Conservation (phyloP, 2,888 invertebrate species). For the Himalopsyche tibetana region DNA sequence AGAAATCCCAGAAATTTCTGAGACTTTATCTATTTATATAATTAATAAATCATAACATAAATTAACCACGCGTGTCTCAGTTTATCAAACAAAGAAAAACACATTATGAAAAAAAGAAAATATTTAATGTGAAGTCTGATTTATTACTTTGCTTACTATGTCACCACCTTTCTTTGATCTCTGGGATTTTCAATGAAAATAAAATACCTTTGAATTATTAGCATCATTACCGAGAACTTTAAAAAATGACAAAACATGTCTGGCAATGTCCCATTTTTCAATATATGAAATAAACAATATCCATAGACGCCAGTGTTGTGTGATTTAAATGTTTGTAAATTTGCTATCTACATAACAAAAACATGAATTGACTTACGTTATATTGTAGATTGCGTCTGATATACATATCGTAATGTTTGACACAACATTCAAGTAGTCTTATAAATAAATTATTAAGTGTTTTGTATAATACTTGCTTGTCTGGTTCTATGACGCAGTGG, state of each 20-base stretch:
- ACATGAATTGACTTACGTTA: too few relatives aligned
- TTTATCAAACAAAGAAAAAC: conserved; percentile 39
- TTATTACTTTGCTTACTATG: not conserved
- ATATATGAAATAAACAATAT: not conserved
- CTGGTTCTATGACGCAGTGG: too few relatives aligned
- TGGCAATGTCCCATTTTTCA: not conserved
- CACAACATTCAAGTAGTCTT: too few relatives aligned
- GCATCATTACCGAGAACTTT: not conserved
- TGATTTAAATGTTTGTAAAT: too few relatives aligned
- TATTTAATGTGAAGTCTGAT: conserved; percentile 33
- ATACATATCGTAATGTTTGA: too few relatives aligned
- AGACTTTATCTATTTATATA: not conserved
- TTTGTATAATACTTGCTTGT: too few relatives aligned
- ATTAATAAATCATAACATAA: not conserved
- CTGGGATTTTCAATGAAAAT: conserved; percentile 7
- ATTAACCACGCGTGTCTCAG: not conserved
- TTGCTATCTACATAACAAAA: too few relatives aligned
- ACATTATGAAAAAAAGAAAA: not conserved
- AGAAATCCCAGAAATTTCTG: too few relatives aligned
- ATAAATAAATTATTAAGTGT: too few relatives aligned
- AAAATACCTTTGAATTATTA: conserved; percentile 14
- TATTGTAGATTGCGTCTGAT: too few relatives aligned
- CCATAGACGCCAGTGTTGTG: too few relatives aligned
- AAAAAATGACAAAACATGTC: conserved; percentile 2
- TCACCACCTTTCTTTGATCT: conserved; percentile 40